Evolutionary conservation across 2,888 invertebrate species (phyloP), one percentile per base, ranked within the genome.

Genomic region (Ectemnius continuus): DNA sequence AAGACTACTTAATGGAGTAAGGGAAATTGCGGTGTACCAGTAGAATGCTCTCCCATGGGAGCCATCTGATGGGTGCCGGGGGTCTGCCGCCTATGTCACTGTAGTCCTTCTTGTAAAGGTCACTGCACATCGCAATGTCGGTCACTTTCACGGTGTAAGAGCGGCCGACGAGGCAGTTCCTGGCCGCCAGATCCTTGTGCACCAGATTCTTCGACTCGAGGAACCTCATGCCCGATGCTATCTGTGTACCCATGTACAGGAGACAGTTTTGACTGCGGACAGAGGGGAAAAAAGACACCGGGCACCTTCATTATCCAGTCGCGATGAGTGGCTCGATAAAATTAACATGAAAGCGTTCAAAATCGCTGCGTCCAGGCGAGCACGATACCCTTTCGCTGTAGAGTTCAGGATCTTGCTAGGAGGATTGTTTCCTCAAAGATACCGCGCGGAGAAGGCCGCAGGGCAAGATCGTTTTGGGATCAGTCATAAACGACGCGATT

Each of bases 141-240:
- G 93, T 92, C 77, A 94, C 92, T 91, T 94, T 94, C 67, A 94
- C 92, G 71, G 92, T 88, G 84, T 94, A 93, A 75, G 93, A 93
- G 76, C 93, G 91, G 65, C 93, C 93, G 45, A 94, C 92, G 73
- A 94, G 90, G 87, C 94, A 94, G 89, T 94, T 94, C 85, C 94
- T 93, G 86, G 95, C 95, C 56, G 96, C 96, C 84, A 96, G 91
- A 91, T 96, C 96, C 85, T 96, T 94, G 91, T 96, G 96, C 58
- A 95, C 95, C 86, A 96, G 94, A 91, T 95, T 94, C 88, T 94
- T 93, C 20, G 94, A 94, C 92, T 96, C 96, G 86, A 96, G 92
- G 89, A 95, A 96, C 89, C 94, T 94, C 95, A 96, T 95, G 58
- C 95, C 96, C 11, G 95, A 95, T 58, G 96, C 94, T 87, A 96